These are phyloP conservation scores for Stictonetta naevosa DNA, from an alignment of 2,113 vertebrate species.

Conservation along the genomic window DNA sequence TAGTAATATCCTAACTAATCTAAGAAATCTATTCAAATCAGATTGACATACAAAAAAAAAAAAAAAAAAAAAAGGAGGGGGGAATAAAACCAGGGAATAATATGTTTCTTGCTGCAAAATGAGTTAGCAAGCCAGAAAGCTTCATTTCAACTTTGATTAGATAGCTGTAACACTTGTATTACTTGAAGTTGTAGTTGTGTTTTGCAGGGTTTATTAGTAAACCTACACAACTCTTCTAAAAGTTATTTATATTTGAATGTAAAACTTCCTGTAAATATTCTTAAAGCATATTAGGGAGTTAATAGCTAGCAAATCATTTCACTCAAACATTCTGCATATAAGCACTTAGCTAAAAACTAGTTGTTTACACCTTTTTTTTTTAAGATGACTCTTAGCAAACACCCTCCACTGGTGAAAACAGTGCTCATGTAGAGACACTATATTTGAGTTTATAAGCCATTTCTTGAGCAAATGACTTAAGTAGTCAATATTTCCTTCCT, in stretches of 20 bases:
- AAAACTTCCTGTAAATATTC: neutral
- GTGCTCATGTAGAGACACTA: fast-evolving
- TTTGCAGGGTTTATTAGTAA: neutral
- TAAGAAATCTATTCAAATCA: constrained; percentile 22
- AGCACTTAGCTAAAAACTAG: neutral
- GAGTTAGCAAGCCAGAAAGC: neutral
- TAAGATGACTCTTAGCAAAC: neutral
- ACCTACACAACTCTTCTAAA: neutral
- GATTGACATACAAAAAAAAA: neutral
- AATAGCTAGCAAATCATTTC: neutral
- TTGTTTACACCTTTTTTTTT: neutral
- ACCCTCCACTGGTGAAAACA: neutral
- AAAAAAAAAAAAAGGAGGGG: neutral
- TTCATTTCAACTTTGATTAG: neutral
- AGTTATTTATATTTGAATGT: neutral
- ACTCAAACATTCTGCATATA: neutral
- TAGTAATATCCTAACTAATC: constrained; percentile 27
- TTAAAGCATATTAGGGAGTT: neutral
- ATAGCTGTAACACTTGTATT: neutral
- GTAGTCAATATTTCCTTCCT: neutral
- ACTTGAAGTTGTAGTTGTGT: neutral
- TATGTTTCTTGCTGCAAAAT: neutral
- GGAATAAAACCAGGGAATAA: neutral
- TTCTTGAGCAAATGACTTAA: neutral
- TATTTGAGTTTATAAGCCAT: neutral